Base-by-base conservation (phyloP, 2,113 vertebrate species). In the Madoqua kirkii region DNA sequence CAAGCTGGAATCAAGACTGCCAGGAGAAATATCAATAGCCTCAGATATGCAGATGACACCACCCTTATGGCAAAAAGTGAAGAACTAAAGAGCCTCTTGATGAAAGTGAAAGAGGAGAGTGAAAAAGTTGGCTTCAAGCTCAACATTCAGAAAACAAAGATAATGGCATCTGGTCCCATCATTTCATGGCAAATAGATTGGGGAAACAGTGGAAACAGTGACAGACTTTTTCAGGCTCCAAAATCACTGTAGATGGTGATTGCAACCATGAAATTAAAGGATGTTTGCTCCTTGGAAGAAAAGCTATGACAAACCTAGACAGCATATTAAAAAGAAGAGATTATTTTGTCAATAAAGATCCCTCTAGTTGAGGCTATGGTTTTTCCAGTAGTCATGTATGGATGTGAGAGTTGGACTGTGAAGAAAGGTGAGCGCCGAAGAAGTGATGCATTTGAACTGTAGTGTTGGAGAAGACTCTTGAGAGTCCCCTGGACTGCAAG, bases 241-340 rank as follows among this genome's bases (percentile, higher is more conserved):
- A n/a, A 67, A 9, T 67, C 62, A n/a, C 7, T 67, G 16, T 8
- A 67, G 16, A 67, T n/a, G 7, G 62, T n/a, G 62, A 67, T 2
- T n/a, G 7, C 3, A n/a, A 33, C 16, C 62, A 19, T 67, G 62
- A 67, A 67, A 67, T 67, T 67, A 67, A 67, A n/a, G n/a, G 4
- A n/a, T 0, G 2, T 2, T 21, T 67, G 0, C 33, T 36, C 33
- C 64, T 5, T 67, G 17, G 33, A 67, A n/a, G 16, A 17, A 67
- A 36, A 67, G 64, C 7, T 19, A 67, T 67, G 64, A 67, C 17
- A 17, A 67, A n/a, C 64, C 64, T 67, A 67, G 64, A 67, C 4
- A 36, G 33, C 33, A 19, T n/a, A 5, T 67, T 67, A 19, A 67
- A 17, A 64, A n/a, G 62, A 4, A 67, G 62, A 67, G 7, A 8